Percentiles rank a stretch among this genome's conserved stretches.
Conservation (phyloP, 2,113 vertebrate species). For the Helogale parvula region DNA sequence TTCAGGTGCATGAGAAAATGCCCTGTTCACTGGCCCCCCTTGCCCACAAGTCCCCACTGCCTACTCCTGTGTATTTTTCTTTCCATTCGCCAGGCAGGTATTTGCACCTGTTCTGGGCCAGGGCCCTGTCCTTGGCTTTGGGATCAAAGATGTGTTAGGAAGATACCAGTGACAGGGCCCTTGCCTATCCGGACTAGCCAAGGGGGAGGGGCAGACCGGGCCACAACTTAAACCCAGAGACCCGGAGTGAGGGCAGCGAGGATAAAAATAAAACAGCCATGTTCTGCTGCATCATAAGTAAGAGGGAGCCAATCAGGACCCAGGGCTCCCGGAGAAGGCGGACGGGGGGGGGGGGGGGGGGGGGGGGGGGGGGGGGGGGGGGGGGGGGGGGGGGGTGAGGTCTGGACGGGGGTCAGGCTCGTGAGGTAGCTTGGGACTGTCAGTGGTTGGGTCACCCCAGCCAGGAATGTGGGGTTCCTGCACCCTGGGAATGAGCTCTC, state of each 20-base stretch:
- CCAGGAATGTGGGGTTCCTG: background rate
- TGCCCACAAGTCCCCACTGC: background rate
- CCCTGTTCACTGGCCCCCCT: background rate
- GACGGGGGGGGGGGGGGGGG: background rate
- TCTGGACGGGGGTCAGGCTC: background rate
- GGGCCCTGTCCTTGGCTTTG: background rate
- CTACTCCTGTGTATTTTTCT: fast-evolving
- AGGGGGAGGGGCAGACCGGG: background rate
- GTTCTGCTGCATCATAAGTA: fast-evolving
- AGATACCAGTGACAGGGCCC: background rate
- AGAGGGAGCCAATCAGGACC: background rate
- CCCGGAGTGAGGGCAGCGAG: background rate
- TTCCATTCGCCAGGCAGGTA: background rate
- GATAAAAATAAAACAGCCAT: background rate
- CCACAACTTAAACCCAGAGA: background rate
- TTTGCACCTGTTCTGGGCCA: background rate
- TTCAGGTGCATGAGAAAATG: background rate
- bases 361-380: too few species aligned
- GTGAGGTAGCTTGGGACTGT: background rate
- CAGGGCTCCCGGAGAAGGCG: too few species aligned
- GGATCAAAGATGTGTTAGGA: background rate
- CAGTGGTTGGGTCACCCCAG: background rate
- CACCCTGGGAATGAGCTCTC: background rate
- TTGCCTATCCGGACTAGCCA: background rate
- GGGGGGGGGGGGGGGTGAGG: fast-evolving